Conservation (phyloP, 2,797 vertebrate species). For the Peromyscus melanophrys region DNA sequence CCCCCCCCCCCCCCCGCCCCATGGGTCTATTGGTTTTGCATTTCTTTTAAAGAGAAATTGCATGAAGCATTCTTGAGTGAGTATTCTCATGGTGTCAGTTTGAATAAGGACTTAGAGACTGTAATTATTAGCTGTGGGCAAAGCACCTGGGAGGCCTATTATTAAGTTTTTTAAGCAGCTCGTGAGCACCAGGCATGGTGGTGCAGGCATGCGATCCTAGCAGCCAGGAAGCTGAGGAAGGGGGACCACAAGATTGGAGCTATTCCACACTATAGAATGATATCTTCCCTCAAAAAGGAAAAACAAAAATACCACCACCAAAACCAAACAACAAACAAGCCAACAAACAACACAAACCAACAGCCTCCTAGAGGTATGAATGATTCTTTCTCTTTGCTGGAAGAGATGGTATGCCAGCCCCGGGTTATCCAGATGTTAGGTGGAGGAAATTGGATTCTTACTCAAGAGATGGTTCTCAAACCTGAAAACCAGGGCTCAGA, state of each 20-base stretch:
- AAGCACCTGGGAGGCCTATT: not conserved
- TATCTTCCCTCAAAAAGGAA: not conserved
- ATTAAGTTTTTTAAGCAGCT: conserved; percentile 9
- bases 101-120: not conserved
- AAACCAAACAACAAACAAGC: not conserved
- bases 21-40: not conserved
- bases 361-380: not conserved
- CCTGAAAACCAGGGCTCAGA: not conserved
- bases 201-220: not conserved
- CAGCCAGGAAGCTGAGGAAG: not conserved
- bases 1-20: too few species aligned
- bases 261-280: not conserved
- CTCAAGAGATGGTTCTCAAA: not conserved
- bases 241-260: not conserved
- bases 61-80: not conserved
- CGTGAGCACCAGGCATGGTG: not conserved
- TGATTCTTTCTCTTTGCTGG: not conserved
- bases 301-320: not conserved
- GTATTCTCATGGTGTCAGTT: not conserved
- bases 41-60: conserved; percentile 47
- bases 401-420: not conserved
- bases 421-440: not conserved
- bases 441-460: not conserved
- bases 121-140: not conserved
- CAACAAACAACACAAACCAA: not conserved